Base-by-base conservation (phyloP, 2,113 vertebrate species). In the Ploceus nigricollis region DNA sequence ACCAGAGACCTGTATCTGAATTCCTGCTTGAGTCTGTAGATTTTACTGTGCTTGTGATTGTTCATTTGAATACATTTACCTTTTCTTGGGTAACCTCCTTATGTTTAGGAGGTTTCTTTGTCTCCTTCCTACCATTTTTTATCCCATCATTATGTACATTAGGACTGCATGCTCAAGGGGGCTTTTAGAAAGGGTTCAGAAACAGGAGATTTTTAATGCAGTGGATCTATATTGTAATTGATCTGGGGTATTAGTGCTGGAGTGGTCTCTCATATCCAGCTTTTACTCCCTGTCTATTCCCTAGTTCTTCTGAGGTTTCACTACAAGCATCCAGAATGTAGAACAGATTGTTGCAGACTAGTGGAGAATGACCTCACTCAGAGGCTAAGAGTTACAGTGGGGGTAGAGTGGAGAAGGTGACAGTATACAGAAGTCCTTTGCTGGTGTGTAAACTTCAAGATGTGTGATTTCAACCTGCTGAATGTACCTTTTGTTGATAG, bases 251-350 rank as follows among this genome's bases (percentile, higher is more conserved):
- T 92, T 87, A 90, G 37, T 81, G 33, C 48, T 69, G n/a, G 30
- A 88, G 60, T 64, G 24, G 53, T 81, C 51, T 96, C 47, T 77
- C 7, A 5, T 25, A 66, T 66, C 60, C 64, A 90, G 50, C 71
- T 93, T 89, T 91, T 81, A 51, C 56, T 88, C 50, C 10, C 21
- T 65, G 9, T 78, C 54, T 84, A 18, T 85, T 54, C n/a, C 33
- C 31, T n/a, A 66, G 60, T 48, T 90, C 82, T 58, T 93, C 72
- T 87, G 86, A 71, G 76, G 20, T 91, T 96, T 91, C 79, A 82
- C 31, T 40, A 68, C 12, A 21, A 83, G 44, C 42, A 25, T 77
- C 51, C 51, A 92, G 68, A 78, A 73, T 48, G 58, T 80, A 47
- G 73, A 87, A 51, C 31, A 61, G 84, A 76, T 93, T 23, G 28